Evolutionary conservation across 2,113 vertebrate genomes (phyloP), one percentile per base, ranked within the genome.

Genomic region (Oriolus oriolus): DNA sequence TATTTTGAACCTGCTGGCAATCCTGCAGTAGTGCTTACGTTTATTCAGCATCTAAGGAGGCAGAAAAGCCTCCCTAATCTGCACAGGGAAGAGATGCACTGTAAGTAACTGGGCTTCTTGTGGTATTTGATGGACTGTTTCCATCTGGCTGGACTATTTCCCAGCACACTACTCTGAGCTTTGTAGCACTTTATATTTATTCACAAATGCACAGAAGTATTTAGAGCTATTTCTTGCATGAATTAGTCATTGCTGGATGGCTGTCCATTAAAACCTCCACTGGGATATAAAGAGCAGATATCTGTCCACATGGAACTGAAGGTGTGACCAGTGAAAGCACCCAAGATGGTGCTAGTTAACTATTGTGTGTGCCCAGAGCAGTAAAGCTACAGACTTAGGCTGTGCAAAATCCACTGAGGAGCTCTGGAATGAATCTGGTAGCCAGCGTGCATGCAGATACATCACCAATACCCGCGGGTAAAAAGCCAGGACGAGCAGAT

Each of bases 401-500:
- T 80, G 23, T 31, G 49, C 26, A 56, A 89, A 84, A 69, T 23
- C 4, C 59, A 53, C 39, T 1, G 10, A 77, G 60, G 41, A 66
- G 39, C 64, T 85, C 68, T 49, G 54, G 35, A 77, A 61, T 41
- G 31, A 20, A 52, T 11, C 35, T 60, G 35, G 47, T 41, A 61
- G 35, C 12, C 54, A 61, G 20, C 0, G 0, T 16, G 28, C 12
- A 8, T 3, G 33, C 21, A 64, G 56, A 35, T 14, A 37, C 2
- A 2, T 20, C 41, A 49, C 44, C 0, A 0, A 0, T 9, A 24
- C 4, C 54, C 26, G 8, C 0, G 1, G 50, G 7, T 26, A 17
- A 42, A 56, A 52, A 53, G 33, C 33, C 44, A 47, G 44, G 47
- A 54, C 0, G 0, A 11, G 23, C 44, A 71, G 24, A 85, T 16